Base-by-base conservation (phyloP, 2,888 invertebrate genomes). In the Punctoribates punctum region DNA sequence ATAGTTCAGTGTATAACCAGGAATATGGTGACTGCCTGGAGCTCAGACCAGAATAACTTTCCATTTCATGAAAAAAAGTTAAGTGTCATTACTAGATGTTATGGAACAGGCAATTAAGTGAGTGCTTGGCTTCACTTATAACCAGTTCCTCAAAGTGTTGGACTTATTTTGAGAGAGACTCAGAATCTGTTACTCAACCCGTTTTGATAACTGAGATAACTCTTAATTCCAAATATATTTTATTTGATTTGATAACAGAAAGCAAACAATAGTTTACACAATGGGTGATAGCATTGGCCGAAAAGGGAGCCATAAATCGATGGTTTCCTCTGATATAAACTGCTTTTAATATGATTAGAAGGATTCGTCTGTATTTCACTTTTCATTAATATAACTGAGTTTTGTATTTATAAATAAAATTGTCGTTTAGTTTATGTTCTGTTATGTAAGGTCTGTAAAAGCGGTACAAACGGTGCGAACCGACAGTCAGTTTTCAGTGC, bases 61-160 rank as follows among this genome's bases (percentile, higher is more conserved):
- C 67, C 38, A 67, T 67, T 67, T 67, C 67, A 67, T 67, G 20
- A 54, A 57, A 54, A 54, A 54, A 54, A 38, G 42, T 65, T 65
- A 3, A 20, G 38, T 67, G 67, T 67, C 67, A 67, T 67, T 67
- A 67, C 67, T 67, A 20, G 60, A 60, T 60, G 60, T 60, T 60
- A 60, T 60, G 17, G 57, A 57, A 62, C 62, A 15, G 27, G 65
- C n/a, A 65, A 65, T 65, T 65, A 65, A 34, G 17, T 34, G 34
- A 29, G 15, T 15, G 60, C 27, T 60, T 60, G 15, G 27, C 60
- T 27, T 25, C n/a, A 51, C 20, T n/a, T 5, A 17, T 51, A 51
- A 51, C 51, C 51, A 51, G 51, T 20, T 51, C 20, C 20, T 51
- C 11, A 51, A 51, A 51, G n/a, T 20, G 5, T 4, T 20, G 51